Evolutionary conservation across 2,113 vertebrate species (phyloP).

Genomic region (Psilopsiagon aymara): DNA sequence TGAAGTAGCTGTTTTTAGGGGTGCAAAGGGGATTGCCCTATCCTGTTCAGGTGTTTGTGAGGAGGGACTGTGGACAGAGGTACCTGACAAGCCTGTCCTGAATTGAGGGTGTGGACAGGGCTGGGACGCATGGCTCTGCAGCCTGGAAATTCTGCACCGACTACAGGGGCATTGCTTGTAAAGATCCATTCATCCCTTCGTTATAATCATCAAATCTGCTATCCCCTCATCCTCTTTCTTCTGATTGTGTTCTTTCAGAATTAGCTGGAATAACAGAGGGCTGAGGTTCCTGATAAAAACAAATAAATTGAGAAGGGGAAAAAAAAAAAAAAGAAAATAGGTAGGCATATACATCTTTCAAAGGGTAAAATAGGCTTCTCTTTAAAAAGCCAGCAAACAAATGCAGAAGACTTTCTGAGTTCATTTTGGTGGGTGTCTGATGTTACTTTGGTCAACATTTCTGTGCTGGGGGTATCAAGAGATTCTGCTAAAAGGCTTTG

Average conservation of each 20-base stretch:
- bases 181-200: not conserved
- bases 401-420: not conserved
- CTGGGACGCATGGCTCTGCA: not conserved
- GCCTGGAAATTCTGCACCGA: not conserved
- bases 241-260: not conserved
- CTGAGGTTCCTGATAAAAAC: not conserved
- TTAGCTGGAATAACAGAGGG: not conserved
- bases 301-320: not conserved
- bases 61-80: not conserved
- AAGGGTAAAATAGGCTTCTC: not conserved
- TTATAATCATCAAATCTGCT: not conserved
- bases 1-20: not conserved
- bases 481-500: not conserved
- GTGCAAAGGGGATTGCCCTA: not conserved
- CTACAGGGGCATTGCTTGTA: not conserved
- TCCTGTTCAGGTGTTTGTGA: not conserved
- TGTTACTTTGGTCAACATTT: not conserved
- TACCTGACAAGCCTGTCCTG: not conserved
- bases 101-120: not conserved
- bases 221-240: not conserved
- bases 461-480: not conserved
- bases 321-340: not conserved
- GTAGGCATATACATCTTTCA: not conserved
- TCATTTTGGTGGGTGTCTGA: not conserved
- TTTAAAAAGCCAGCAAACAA: not conserved